Percentiles rank a stretch among this genome's conserved stretches.
phyloP scores from a whole-genome alignment of 2,888 invertebrate genomes.

The Periphyllus acericola region DNA sequence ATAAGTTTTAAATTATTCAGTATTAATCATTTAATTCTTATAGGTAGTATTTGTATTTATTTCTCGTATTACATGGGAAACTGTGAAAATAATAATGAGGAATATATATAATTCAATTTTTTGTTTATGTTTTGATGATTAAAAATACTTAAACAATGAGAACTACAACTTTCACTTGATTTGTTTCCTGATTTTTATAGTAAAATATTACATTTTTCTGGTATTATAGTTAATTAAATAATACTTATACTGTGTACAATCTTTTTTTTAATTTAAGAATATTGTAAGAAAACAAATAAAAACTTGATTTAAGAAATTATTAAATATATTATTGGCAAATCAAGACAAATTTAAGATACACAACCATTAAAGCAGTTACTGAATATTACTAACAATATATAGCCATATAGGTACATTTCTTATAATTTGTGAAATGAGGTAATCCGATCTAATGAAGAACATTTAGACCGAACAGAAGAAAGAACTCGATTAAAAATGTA shows the following conservation, averaged over 20 bases:
- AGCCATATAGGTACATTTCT: too few species aligned
- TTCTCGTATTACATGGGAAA: background rate
- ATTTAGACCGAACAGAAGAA: background rate
- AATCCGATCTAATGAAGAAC: too few species aligned
- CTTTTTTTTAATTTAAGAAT: background rate
- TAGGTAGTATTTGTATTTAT: background rate
- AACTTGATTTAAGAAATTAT: background rate
- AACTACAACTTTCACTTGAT: conserved; percentile 17
- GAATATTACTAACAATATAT: too few species aligned
- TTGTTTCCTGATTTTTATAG: background rate
- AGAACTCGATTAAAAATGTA: background rate
- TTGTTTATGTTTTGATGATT: background rate
- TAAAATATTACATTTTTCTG: conserved; percentile 5
- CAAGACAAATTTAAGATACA: background rate
- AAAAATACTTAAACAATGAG: conserved; percentile 25
- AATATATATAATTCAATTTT: background rate
- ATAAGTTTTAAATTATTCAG: background rate
- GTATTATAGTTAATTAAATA: background rate
- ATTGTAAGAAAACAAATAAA: background rate
- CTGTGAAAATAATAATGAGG: conserved; percentile 14
- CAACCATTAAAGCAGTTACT: too few species aligned
- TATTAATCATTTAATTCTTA: background rate
- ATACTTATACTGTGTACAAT: background rate
- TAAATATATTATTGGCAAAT: too few species aligned
- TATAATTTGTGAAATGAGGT: too few species aligned